Base-by-base conservation (phyloP, 1,140 invertebrate species). In the Lineus longissimus region DNA sequence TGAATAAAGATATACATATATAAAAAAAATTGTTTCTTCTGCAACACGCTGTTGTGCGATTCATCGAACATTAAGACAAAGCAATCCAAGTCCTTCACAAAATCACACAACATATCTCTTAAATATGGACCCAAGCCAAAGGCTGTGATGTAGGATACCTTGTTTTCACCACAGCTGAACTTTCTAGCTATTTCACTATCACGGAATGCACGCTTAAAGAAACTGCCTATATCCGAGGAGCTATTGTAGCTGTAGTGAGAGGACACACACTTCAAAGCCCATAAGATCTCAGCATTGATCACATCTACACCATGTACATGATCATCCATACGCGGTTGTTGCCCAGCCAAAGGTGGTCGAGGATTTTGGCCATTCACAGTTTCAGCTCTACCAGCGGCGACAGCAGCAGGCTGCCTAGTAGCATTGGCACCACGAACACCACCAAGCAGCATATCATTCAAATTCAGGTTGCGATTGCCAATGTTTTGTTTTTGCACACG, bases 111-210 rank as follows among this genome's bases (percentile, higher is more conserved):
- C 9, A 51, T 4, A 51, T 51, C 25, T 51, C n/a, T 9, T 51
- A 51, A 7, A n/a, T 51, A 51, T 7, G 47, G 47, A n/a, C 47
- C 47, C n/a, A 51, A n/a, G 4, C 47, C 47, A 51, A 51, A 51
- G 6, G 47, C 25, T n/a, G n/a, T 9, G n/a, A 51, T 19, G 25
- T 51, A 51, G 4, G 47, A 6, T 9, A 51, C 25, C 47, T 51
- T 51, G n/a, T 51, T n/a, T 9, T 51, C 47, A 4, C 47, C 47
- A 51, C 47, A 51, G 9, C 6, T 23, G 25, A 51, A 51, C 47
- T 51, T 51, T n/a, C n/a, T 4, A 7, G 47, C 47, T 23, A 51
- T 51, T 6, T 4, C 47, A 51, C 47, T 51, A n/a, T 51, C 47
- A 51, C 4, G 47, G 25, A 51, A 51, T 27, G 25, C 25, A 23